Percentiles rank a stretch among this genome's conserved stretches.
These are phyloP conservation scores for Panagrolaimus sp. DNA, from an alignment of 1,140 invertebrate genomes.

Conservation along the genomic window DNA sequence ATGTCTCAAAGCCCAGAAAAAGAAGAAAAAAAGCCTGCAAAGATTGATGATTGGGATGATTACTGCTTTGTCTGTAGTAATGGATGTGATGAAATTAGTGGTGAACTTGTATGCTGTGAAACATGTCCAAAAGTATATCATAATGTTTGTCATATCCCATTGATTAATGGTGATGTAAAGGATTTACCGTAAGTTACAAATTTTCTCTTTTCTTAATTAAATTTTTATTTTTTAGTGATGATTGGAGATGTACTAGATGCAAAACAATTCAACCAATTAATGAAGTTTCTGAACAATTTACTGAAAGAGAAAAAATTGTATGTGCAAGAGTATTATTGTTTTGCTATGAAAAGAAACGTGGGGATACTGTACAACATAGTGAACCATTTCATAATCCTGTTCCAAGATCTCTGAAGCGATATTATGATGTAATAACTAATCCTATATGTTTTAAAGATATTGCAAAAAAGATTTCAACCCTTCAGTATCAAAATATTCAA, in stretches of 20 bases:
- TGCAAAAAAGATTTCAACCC: constrained; percentile 18
- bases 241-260: constrained; percentile 39
- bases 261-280: constrained; percentile 21
- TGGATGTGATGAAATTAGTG: constrained; percentile 34
- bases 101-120: constrained; percentile 36
- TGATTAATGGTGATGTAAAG: constrained; percentile 20
- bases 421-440: constrained; percentile 30
- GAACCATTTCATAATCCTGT: constrained; percentile 34
- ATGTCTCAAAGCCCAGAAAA: too few species aligned
- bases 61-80: constrained; percentile 40
- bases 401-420: constrained; percentile 13
- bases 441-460: constrained; percentile 34
- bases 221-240: constrained; percentile 25
- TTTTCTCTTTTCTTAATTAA: background rate
- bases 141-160: constrained; percentile 35
- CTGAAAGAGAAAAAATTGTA: constrained; percentile 16
- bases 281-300: background rate
- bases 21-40: background rate
- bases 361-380: constrained; percentile 15
- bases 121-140: constrained; percentile 38
- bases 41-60: constrained; percentile 32
- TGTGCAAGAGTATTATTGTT: constrained; percentile 41
- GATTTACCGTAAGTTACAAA: constrained; percentile 30
- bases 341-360: constrained; percentile 24
- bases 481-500: constrained; percentile 17